Conservation (phyloP, 2,888 invertebrate genomes). For the Cheilosia vernalis region DNA sequence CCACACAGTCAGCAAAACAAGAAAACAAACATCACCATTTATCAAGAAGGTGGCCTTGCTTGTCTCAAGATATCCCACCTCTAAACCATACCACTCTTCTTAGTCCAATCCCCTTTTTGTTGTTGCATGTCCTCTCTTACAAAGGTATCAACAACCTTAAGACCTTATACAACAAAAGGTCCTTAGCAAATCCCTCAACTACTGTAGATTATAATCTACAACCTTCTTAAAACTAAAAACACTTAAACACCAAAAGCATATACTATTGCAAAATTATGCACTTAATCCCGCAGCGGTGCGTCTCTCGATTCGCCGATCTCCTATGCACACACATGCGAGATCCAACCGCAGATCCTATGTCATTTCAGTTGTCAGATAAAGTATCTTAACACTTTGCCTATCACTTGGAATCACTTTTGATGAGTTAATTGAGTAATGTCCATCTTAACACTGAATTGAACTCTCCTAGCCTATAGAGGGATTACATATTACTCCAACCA, state of each 20-base stretch:
- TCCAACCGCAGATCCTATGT: conserved; percentile 47
- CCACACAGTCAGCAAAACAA: too few species aligned
- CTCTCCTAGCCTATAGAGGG: conserved; percentile 42
- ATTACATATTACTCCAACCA: conserved; percentile 49
- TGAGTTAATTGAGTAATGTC: conserved; percentile 74
- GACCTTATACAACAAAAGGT: conserved; percentile 58
- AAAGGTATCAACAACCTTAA: conserved; percentile 64
- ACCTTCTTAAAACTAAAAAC: conserved; percentile 5
- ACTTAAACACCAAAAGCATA: conserved; percentile 9
- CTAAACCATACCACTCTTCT: not conserved
- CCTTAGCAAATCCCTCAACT: conserved; percentile 61
- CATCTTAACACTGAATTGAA: conserved; percentile 57
- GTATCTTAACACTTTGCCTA: conserved; percentile 72
- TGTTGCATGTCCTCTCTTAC: conserved; percentile 2
- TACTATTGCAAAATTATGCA: conserved; percentile 24
- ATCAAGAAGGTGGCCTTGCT: conserved; percentile 50
- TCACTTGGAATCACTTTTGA: conserved; percentile 70
- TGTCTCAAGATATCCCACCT: conserved; percentile 15
- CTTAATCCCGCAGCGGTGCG: conserved; percentile 30
- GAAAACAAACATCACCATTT: not conserved
- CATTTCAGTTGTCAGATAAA: conserved; percentile 72
- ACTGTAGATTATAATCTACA: conserved; percentile 63
- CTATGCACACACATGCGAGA: not conserved
- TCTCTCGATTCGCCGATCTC: not conserved
- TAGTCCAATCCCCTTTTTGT: conserved; percentile 10